A percentile compares a stretch with the other conserved stretches of the same genome.
phyloP scores from a whole-genome alignment of 2,888 invertebrate species.

The Creontiades dilutus region DNA sequence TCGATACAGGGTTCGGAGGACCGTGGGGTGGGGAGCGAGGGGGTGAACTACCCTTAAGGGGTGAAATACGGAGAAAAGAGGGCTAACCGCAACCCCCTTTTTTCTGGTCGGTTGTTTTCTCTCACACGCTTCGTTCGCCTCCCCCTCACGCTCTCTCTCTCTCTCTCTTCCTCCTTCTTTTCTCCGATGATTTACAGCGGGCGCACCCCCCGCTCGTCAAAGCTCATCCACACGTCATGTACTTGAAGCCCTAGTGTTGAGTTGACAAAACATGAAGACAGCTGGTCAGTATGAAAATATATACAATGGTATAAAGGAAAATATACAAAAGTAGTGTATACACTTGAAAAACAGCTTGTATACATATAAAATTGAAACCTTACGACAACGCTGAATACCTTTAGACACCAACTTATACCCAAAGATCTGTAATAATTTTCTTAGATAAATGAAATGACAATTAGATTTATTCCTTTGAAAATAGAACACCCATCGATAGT shows the following conservation, averaged over 20 bases:
- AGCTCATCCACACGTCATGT: background rate
- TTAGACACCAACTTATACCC: too few relatives aligned
- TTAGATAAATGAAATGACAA: too few relatives aligned
- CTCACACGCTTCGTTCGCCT: constrained; percentile 37
- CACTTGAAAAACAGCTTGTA: too few relatives aligned
- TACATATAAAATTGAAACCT: too few relatives aligned
- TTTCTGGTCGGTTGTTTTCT: constrained; percentile 41
- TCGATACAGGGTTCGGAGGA: background rate
- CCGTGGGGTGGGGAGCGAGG: background rate
- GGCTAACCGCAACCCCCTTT: constrained; percentile 48
- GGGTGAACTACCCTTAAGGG: background rate
- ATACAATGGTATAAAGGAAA: too few relatives aligned
- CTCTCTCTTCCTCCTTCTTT: background rate
- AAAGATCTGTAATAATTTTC: too few relatives aligned
- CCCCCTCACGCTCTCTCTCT: background rate
- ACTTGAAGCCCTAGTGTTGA: background rate
- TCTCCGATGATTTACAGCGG: constrained; percentile 31
- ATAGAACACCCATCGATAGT: too few relatives aligned
- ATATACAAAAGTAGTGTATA: too few relatives aligned
- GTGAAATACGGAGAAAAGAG: constrained; percentile 32
- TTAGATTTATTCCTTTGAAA: too few relatives aligned
- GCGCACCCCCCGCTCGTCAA: background rate
- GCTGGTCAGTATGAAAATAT: background rate
- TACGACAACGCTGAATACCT: too few relatives aligned
- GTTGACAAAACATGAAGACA: constrained; percentile 3